Base-by-base conservation (phyloP, 1,140 invertebrate species). In the Drosophila varians region DNA sequence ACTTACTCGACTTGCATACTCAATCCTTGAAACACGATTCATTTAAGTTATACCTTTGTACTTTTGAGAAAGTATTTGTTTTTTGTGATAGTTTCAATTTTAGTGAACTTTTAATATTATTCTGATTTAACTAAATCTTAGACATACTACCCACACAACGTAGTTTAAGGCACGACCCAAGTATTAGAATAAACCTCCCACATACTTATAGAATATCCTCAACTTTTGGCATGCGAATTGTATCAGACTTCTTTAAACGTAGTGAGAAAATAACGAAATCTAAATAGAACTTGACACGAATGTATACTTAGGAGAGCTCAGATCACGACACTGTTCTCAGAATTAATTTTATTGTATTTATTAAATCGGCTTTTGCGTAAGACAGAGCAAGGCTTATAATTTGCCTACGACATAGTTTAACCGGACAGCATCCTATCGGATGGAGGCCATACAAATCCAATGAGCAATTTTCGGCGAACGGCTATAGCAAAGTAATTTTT, bases 1-100 rank as follows among this genome's bases (percentile, higher is more conserved):
- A 56, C 28, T n/a, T 26, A 54, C 28, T 8, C 23, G 12, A 71
- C 53, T 40, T 57, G 49, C 79, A 79, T 69, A 86, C 76, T 76
- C 68, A 82, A 61, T 57, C 66, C 11, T 45, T 66, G 47, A 19
- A 56, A 14, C 54, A 65, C 72, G 18, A 64, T 69, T 55, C 64
- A 57, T 61, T 87, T 65, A 28, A 70, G 46, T 70, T 69, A 62
- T 47, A 61, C 56, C 38, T 64, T 61, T 77, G 28, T 71, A 74
- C 65, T 75, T 79, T 76, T 65, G 42, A 46, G 45, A 60, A 77
- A 87, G 77, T 87, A 86, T 86, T 86, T 68, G 73, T 82, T 87
- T 84, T 86, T 84, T 84, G 82, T 86, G 82, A 86, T 86, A 86
- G 82, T 86, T 87, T 86, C 77, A 86, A 84, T 86, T 87, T 82